These are phyloP conservation scores for Tribolium madens DNA, from an alignment of 1,140 invertebrate species.

Conservation along the genomic window DNA sequence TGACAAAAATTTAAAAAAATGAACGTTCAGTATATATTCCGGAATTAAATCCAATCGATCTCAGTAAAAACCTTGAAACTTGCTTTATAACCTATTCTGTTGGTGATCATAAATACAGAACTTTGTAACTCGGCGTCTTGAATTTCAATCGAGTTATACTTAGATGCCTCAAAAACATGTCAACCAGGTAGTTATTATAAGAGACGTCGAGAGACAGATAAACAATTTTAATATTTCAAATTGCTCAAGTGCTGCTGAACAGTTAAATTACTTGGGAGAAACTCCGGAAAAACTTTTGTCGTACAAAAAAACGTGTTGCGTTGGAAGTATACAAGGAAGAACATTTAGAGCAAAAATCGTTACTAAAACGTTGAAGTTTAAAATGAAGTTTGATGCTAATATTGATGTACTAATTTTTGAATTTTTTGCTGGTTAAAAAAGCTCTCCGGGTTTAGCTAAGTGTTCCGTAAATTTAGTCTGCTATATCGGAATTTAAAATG, in stretches of 20 bases:
- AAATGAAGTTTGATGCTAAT: neutral
- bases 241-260: neutral
- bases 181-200: constrained; percentile 5
- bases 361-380: neutral
- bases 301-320: constrained; percentile 12
- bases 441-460: neutral
- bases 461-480: constrained; percentile 3
- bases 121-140: neutral
- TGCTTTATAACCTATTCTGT: constrained; percentile 25
- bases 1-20: neutral
- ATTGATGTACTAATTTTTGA: constrained; percentile 14
- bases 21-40: neutral
- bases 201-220: constrained; percentile 8
- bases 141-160: constrained; percentile 28
- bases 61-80: constrained; percentile 26
- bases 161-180: constrained; percentile 31
- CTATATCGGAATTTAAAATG: constrained; percentile 28
- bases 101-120: constrained; percentile 35
- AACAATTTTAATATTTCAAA: constrained; percentile 34
- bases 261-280: constrained; percentile 24
- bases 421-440: constrained; percentile 6
- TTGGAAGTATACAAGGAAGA: neutral
- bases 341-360: constrained; percentile 1
- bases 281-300: neutral
- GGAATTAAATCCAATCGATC: neutral